Percentiles rank a stretch among this genome's conserved stretches.
phyloP scores from a whole-genome alignment of 2,113 vertebrate genomes.

The Falco punctatus region DNA sequence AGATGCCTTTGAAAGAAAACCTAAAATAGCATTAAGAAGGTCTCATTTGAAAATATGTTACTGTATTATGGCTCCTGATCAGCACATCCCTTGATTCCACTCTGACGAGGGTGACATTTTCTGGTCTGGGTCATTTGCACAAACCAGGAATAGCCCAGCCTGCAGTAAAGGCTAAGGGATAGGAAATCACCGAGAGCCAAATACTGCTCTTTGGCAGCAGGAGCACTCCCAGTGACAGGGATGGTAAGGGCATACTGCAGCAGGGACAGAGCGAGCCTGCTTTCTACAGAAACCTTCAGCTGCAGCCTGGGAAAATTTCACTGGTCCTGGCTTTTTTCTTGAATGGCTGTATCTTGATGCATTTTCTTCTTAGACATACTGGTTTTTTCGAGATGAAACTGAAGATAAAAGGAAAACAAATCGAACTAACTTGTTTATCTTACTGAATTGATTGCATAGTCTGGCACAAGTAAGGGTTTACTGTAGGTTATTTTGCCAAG shows the following conservation, averaged over 20 bases:
- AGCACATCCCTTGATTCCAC: not conserved
- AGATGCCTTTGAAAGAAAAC: not conserved
- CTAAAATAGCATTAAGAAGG: not conserved
- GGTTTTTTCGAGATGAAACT: not conserved
- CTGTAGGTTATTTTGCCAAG: not conserved
- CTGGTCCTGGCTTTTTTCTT: not conserved
- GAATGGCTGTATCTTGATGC: not conserved
- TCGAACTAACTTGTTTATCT: not conserved
- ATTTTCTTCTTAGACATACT: not conserved
- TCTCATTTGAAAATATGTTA: not conserved
- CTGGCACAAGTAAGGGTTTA: not conserved
- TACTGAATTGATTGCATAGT: not conserved
- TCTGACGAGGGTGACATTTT: not conserved
- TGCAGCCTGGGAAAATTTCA: not conserved
- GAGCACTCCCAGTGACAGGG: not conserved
- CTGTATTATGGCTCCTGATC: not conserved
- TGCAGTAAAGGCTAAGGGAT: not conserved
- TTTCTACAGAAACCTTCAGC: not conserved
- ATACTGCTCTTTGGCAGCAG: not conserved
- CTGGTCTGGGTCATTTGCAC: not conserved
- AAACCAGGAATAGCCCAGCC: not conserved
- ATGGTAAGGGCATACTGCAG: not conserved
- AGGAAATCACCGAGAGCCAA: not conserved
- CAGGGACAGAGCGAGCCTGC: not conserved
- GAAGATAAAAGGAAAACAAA: not conserved